phyloP scores from a whole-genome alignment of 2,113 vertebrate species.

The Calypte anna region DNA sequence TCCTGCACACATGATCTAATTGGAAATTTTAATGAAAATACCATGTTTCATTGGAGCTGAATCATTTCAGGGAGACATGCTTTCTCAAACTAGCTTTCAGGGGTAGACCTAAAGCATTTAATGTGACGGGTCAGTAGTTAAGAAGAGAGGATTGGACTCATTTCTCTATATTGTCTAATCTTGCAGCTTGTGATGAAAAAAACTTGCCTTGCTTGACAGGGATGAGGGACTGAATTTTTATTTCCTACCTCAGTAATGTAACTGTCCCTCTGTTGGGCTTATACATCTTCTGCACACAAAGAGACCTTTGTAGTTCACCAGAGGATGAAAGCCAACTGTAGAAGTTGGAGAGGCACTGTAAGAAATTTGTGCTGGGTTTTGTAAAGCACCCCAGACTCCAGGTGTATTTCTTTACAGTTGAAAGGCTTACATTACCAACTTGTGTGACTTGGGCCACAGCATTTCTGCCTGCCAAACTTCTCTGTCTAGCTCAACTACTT shows the following conservation, averaged over 20 bases:
- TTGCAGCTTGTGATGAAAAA: background rate
- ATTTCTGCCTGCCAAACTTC: background rate
- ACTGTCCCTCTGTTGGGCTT: background rate
- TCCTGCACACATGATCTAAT: background rate
- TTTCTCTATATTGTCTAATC: background rate
- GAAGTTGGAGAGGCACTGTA: background rate
- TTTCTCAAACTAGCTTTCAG: background rate
- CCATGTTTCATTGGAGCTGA: background rate
- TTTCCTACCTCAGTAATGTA: background rate
- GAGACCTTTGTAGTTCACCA: background rate
- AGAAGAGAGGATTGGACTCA: background rate
- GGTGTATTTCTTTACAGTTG: background rate
- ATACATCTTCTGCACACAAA: background rate
- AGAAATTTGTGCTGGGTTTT: rapidly evolving
- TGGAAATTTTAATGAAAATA: background rate
- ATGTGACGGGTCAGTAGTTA: background rate
- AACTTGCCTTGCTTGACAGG: background rate
- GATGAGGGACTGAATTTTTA: background rate
- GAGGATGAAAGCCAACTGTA: background rate
- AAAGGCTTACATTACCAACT: background rate
- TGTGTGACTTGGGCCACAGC: rapidly evolving
- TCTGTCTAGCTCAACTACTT: background rate
- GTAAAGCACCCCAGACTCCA: background rate
- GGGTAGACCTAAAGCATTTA: background rate
- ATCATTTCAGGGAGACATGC: background rate